A percentile compares a stretch with the other conserved stretches of the same genome.
Evolutionary conservation across 1,140 invertebrate species (phyloP).

Genomic region (Heliconius nattereri): DNA sequence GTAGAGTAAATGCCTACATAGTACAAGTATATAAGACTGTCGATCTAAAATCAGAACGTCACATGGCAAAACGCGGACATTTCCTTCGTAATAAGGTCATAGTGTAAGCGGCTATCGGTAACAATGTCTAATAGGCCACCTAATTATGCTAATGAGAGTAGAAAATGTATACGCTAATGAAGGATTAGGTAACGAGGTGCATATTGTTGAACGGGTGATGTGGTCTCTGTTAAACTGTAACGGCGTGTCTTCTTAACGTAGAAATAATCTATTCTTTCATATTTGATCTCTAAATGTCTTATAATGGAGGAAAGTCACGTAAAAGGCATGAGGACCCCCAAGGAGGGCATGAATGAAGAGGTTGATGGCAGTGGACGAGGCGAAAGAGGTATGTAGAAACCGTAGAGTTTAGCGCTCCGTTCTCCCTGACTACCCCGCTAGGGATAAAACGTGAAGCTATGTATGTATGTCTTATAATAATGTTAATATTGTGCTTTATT

Average conservation of each 20-base stretch:
- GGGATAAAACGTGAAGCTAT: too few species aligned
- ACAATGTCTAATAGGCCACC: conserved; percentile 35
- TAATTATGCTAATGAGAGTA: conserved; percentile 38
- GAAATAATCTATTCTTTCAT: neutral
- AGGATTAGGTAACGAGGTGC: conserved; percentile 28
- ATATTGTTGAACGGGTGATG: neutral
- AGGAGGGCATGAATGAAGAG: too few species aligned
- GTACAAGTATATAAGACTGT: neutral
- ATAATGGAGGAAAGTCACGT: too few species aligned
- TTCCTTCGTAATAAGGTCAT: conserved; percentile 35
- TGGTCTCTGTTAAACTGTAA: conserved; percentile 10
- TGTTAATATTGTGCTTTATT: neutral
- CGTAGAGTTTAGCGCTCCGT: too few species aligned
- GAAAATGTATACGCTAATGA: conserved; percentile 36
- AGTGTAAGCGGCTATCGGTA: conserved; percentile 27
- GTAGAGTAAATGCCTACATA: neutral
- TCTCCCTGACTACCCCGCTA: too few species aligned
- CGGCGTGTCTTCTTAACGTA: neutral
- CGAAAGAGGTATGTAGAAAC: too few species aligned
- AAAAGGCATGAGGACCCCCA: too few species aligned
- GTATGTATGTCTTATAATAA: too few species aligned
- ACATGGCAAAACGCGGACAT: conserved; percentile 18
- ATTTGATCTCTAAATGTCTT: neutral
- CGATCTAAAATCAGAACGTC: conserved; percentile 22
- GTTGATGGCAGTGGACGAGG: too few species aligned